Evolutionary conservation across 2,888 invertebrate genomes (phyloP).

Genomic region (Trichopoda pennipes): DNA sequence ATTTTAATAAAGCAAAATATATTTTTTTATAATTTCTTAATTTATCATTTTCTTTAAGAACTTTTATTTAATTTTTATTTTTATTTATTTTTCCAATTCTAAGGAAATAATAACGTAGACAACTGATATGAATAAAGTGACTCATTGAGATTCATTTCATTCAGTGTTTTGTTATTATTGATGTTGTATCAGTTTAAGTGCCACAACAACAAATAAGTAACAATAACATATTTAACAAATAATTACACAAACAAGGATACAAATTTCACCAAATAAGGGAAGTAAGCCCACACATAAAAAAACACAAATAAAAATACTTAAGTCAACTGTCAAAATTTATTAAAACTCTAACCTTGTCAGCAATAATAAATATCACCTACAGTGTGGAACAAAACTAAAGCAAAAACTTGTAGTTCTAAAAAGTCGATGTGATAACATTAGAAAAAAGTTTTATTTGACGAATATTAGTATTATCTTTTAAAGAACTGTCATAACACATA

Average conservation of each 20-base stretch:
- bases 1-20: no score
- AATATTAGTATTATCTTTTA: no score
- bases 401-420: no score
- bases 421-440: no score
- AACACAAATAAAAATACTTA: neutral
- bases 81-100: no score
- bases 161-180: no score
- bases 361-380: neutral
- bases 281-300: slow-evolving; percentile 12
- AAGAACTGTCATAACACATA: neutral
- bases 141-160: slow-evolving; percentile 24
- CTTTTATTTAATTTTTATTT: no score
- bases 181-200: neutral
- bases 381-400: no score
- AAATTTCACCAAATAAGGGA: slow-evolving; percentile 18
- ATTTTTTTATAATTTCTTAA: no score
- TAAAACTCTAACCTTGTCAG: slow-evolving; percentile 1
- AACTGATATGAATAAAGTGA: slow-evolving; percentile 24
- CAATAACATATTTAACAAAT: slow-evolving; percentile 24
- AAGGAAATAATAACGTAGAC: neutral
- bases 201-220: neutral
- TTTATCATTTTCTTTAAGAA: no score
- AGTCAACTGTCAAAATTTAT: slow-evolving; percentile 9
- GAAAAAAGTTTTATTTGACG: no score
- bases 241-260: slow-evolving; percentile 8